Evolutionary conservation across 2,113 vertebrate genomes (phyloP).

Genomic region (Campylomormyrus tamandua): DNA sequence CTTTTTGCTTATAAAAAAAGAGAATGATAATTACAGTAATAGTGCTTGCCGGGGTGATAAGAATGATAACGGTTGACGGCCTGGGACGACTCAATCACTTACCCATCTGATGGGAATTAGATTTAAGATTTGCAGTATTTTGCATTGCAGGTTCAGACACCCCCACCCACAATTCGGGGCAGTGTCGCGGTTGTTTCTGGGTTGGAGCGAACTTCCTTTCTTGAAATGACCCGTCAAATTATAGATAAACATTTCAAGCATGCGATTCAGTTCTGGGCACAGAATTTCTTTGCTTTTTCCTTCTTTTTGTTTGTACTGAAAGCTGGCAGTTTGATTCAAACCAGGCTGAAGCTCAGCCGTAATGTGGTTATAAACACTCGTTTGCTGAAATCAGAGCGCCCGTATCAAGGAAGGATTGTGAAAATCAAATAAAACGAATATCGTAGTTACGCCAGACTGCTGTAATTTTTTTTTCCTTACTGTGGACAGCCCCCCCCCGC

Average conservation of each 20-base stretch:
- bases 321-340: neutral
- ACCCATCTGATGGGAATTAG: neutral
- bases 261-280: neutral
- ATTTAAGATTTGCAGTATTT: neutral
- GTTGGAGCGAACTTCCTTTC: neutral
- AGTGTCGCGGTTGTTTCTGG: neutral
- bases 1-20: constrained; percentile 19
- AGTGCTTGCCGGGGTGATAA: neutral
- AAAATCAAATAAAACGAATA: neutral
- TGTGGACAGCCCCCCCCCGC: constrained; percentile 40
- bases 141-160: neutral
- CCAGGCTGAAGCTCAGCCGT: neutral
- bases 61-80: constrained; percentile 29
- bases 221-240: constrained; percentile 16
- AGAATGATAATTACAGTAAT: neutral
- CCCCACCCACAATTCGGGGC: neutral
- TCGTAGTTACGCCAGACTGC: neutral
- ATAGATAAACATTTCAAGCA: constrained; percentile 5
- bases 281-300: neutral
- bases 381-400: neutral
- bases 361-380: constrained; percentile 1
- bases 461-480: constrained; percentile 37
- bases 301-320: neutral
- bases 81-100: neutral
- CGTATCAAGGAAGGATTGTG: neutral